Evolutionary conservation across 1,140 invertebrate species (phyloP), one percentile per base, ranked within the genome.

Genomic region (Nymphalis io): DNA sequence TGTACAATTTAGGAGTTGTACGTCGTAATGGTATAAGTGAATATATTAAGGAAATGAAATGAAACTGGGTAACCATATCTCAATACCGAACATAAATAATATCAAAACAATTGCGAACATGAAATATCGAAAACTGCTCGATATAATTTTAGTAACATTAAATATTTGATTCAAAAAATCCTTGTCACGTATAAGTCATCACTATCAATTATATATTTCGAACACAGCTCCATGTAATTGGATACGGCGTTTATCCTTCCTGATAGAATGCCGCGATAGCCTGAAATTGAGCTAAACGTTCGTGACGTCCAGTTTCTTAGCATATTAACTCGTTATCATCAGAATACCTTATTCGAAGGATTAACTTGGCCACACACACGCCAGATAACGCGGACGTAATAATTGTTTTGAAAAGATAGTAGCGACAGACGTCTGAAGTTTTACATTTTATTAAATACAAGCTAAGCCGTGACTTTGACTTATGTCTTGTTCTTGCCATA

Each of bases 361-460:
- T 80, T 76, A 78, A 53, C 62, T 64, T 38, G 78, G 73, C 83
- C 80, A 82, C 81, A 82, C 80, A 78, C 74, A 70, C 59, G 65
- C 39, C 46, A 72, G 80, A 85, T 82, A 80, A 79, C 58, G 18
- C 38, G 38, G 39, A 69, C 55, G 63, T 74, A 66, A 77, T 75
- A 77, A 81, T 77, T 75, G 76, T 75, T 75, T 74, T 72, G 62
- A 57, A 60, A 62, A 62, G 67, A 69, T 69, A 69, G 57, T 57
- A 18, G 20, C 40, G 20, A 40, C 38, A 20, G 39, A 59, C 33
- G 33, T 59, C 16, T 15, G 10, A 53, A 55, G 48, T 58, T 58
- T 38, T 33, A 59, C 38, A 6, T 59, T 16, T 27, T 23, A 27
- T n/a, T 27, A 55, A 55, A n/a, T 20, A 5, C 11, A 6, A 23